Evolutionary conservation across 2,113 vertebrate genomes (phyloP), one percentile per base, ranked within the genome.

Genomic region (cattle (Bos taurus)): DNA sequence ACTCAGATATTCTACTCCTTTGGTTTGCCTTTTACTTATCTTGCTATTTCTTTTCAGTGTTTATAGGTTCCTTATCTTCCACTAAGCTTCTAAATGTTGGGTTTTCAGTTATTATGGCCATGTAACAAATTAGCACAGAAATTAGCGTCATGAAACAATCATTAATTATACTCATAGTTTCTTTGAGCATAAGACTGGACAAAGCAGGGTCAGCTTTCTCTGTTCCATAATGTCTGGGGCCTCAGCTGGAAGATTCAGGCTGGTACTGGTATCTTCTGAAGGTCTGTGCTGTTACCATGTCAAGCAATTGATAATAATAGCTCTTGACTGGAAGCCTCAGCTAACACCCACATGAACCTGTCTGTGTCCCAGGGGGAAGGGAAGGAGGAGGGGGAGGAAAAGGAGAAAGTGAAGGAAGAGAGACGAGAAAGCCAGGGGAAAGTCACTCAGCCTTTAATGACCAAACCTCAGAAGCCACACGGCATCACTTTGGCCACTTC

Each of bases 131-230:
- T 74, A 85, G 7, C 46, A 84, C 23, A 94, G 88, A 92, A 92
- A 8, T 64, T 86, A 89, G 59, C 57, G 3, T 40, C 36, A 89
- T 86, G 89, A 95, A 94, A 91, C 74, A 94, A 43, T 89, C 26
- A 94, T 91, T 94, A 92, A 92, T 78, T 67, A 54, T 67, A n/a
- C 28, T 90, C 23, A 52, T 8, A 84, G 30, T 94, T 83, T 97
- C 33, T 92, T 88, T 89, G 16, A 40, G 40, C 92, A 43, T 95
- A 87, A 93, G 33, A 94, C 40, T 21, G 71, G 71, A 43, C 28
- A 64, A 67, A 96, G 33, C 40, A 91, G 30, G 33, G 57, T 85
- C 48, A 81, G 52, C 50, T 54, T 74, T 59, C 16, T 94, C 60
- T 95, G 64, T 78, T 67, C 50, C n/a, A 21, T 48, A 17, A 81